phyloP scores from a whole-genome alignment of 2,888 invertebrate genomes.

The Odontomyia ornata region DNA sequence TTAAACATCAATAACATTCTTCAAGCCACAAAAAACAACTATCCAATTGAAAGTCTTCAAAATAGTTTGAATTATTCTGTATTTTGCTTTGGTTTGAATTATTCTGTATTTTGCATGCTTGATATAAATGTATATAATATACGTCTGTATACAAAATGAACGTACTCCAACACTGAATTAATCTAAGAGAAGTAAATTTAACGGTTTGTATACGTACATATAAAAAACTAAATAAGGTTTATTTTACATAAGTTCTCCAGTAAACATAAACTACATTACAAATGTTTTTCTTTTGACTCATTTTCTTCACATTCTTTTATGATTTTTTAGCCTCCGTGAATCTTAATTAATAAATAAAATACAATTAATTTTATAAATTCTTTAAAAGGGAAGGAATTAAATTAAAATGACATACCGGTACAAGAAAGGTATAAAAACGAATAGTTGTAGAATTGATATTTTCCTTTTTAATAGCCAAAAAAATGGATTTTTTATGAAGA shows the following conservation, averaged over 20 bases:
- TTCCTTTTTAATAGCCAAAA: neutral
- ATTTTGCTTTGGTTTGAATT: conserved; percentile 20
- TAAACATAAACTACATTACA: neutral
- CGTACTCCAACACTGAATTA: conserved; percentile 3
- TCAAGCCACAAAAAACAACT: no score
- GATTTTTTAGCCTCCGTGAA: neutral
- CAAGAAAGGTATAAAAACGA: neutral
- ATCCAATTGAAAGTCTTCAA: neutral
- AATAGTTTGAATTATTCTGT: neutral
- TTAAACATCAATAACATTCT: no score
- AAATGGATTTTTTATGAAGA: neutral
- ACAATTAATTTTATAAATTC: neutral
- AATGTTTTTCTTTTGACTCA: neutral
- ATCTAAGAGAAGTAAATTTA: neutral
- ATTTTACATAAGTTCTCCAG: neutral
- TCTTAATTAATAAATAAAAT: neutral
- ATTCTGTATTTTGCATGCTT: neutral
- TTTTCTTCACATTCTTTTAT: neutral
- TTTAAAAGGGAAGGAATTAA: neutral
- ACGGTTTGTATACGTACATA: conserved; percentile 10
- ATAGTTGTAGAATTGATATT: neutral
- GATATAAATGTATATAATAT: conserved; percentile 7
- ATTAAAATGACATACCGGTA: neutral
- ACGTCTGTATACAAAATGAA: conserved; percentile 21
- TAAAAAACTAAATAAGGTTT: neutral